These are phyloP conservation scores for Semotilus atromaculatus DNA, from an alignment of 2,797 vertebrate genomes.

Conservation along the genomic window DNA sequence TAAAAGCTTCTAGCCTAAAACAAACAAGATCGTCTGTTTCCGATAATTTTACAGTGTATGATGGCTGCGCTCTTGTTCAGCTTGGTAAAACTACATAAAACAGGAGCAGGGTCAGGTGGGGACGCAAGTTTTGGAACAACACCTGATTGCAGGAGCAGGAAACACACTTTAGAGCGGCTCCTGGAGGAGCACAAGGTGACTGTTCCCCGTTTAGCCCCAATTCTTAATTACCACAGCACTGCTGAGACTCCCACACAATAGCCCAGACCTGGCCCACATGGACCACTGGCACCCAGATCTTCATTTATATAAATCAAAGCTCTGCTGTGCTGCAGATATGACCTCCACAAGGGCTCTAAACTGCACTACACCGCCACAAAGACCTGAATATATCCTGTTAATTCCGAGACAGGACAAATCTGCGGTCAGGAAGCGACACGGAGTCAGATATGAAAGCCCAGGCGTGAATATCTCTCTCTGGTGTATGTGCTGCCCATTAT, in stretches of 20 bases:
- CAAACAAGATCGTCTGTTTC: background rate
- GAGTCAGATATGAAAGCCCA: slow-evolving; percentile 7
- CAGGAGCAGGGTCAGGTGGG: slow-evolving; percentile 41
- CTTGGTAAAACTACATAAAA: slow-evolving; percentile 50
- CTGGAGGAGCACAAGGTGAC: slow-evolving; percentile 64
- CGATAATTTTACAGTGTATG: background rate
- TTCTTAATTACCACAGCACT: slow-evolving; percentile 64
- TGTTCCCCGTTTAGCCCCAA: slow-evolving; percentile 64
- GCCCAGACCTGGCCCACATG: slow-evolving; percentile 28
- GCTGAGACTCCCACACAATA: slow-evolving; percentile 54
- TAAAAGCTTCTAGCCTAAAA: background rate
- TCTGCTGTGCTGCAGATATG: slow-evolving; percentile 54
- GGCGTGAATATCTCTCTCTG: slow-evolving; percentile 4
- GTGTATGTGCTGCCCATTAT: slow-evolving; percentile 13
- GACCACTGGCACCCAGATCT: slow-evolving; percentile 55
- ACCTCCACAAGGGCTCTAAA: slow-evolving; percentile 58
- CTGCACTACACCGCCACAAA: slow-evolving; percentile 42
- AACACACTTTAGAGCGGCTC: slow-evolving; percentile 47
- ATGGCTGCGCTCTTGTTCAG: slow-evolving; percentile 23
- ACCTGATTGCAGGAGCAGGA: slow-evolving; percentile 41
- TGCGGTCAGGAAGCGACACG: background rate
- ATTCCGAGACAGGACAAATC: slow-evolving; percentile 32
- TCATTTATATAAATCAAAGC: slow-evolving; percentile 62
- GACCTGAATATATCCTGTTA: slow-evolving; percentile 10
- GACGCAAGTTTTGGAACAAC: slow-evolving; percentile 26